Conservation (phyloP, 2,888 invertebrate genomes). For the Belgica antarctica region DNA sequence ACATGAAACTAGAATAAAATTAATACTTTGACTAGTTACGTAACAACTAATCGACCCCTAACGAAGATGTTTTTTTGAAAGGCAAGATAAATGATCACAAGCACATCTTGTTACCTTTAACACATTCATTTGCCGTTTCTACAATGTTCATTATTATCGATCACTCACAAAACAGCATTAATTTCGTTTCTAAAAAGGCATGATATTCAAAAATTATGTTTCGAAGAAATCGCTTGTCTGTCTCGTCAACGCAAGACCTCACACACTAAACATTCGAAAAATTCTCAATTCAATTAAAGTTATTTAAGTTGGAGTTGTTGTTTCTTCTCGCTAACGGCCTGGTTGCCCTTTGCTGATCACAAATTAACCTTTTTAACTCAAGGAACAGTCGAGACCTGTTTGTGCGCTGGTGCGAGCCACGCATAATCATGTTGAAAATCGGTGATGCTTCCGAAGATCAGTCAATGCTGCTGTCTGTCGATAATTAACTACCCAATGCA, state of each 20-base stretch:
- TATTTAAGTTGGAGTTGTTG: background rate
- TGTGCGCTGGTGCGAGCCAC: background rate
- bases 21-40: background rate
- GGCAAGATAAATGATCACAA: constrained; percentile 41
- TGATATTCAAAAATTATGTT: constrained; percentile 40
- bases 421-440: background rate
- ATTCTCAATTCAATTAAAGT: constrained; percentile 40
- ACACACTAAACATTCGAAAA: constrained; percentile 25
- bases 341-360: constrained; percentile 38
- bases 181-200: constrained; percentile 40
- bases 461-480: no score
- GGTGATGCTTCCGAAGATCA: constrained; percentile 16
- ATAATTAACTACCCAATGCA: background rate
- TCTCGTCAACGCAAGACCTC: constrained; percentile 21
- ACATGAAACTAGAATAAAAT: no score
- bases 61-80: constrained; percentile 29
- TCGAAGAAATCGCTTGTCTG: background rate
- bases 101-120: constrained; percentile 43
- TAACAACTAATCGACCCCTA: no score
- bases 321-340: no score
- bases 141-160: constrained; percentile 41
- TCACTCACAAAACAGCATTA: constrained; percentile 42
- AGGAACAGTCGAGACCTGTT: constrained; percentile 16
- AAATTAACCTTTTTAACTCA: constrained; percentile 36
- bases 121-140: constrained; percentile 27